phyloP scores from a whole-genome alignment of 2,113 vertebrate species.

The Sphyrna mokarran region DNA sequence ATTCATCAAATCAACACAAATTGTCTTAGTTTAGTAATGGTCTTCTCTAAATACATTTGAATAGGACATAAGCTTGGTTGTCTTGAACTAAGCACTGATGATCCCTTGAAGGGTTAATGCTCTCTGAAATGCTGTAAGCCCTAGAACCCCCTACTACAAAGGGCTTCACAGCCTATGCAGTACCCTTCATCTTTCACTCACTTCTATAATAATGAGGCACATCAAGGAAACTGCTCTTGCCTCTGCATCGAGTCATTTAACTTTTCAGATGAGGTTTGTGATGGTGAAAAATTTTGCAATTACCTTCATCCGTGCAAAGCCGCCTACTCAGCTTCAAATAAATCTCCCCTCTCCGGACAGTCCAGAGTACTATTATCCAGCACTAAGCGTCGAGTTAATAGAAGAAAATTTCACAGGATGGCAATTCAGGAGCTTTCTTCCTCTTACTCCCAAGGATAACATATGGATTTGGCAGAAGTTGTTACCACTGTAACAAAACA shows the following conservation, averaged over 20 bases:
- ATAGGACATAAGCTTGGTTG: not conserved
- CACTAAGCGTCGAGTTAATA: not conserved
- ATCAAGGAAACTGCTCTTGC: not conserved
- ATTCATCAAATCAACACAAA: not conserved
- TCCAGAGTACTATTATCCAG: conserved; percentile 14
- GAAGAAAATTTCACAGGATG: not conserved
- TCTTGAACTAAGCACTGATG: not conserved
- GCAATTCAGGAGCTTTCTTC: conserved; percentile 19
- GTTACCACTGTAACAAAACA: not conserved
- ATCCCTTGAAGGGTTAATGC: not conserved
- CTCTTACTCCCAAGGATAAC: not conserved
- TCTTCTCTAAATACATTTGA: not conserved
- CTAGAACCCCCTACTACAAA: conserved; percentile 2
- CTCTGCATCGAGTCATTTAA: conserved; percentile 26
- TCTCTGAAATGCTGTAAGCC: not conserved
- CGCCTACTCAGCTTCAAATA: conserved; percentile 32
- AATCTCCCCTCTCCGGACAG: not conserved
- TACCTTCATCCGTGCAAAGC: conserved; percentile 22
- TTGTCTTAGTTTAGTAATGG: not conserved
- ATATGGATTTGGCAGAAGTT: not conserved
- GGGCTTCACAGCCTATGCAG: not conserved
- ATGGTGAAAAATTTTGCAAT: conserved; percentile 20
- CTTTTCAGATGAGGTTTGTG: conserved; percentile 28
- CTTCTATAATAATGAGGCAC: not conserved
- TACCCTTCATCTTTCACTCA: conserved; percentile 26